These are phyloP conservation scores for Dromococcyx pavoninus DNA, from an alignment of 2,797 vertebrate genomes.

Conservation along the genomic window DNA sequence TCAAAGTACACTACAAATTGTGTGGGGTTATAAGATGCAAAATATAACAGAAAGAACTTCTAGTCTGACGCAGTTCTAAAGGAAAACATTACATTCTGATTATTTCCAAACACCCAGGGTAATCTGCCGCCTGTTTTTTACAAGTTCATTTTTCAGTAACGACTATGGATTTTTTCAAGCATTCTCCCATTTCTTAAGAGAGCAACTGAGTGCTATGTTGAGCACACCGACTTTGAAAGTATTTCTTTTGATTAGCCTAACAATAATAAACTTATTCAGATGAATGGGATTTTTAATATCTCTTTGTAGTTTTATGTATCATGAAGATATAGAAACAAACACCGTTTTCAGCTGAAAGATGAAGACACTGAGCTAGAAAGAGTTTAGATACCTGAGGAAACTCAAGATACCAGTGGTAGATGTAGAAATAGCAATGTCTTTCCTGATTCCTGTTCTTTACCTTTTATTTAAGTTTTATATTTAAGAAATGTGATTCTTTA, in stretches of 20 bases:
- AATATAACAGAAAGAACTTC: background rate
- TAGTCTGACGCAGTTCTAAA: background rate
- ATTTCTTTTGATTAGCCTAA: background rate
- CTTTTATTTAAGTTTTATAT: too few species aligned
- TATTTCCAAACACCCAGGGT: background rate
- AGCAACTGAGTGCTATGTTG: background rate
- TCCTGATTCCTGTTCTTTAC: background rate
- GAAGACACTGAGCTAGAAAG: background rate
- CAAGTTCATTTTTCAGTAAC: background rate
- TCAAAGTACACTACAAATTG: background rate
- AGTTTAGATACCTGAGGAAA: background rate
- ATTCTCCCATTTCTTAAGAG: background rate
- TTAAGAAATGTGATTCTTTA: background rate
- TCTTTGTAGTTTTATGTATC: background rate
- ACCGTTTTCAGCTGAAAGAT: background rate
- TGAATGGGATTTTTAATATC: background rate
- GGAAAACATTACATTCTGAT: background rate
- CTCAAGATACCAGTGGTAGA: background rate
- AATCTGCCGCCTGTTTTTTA: background rate
- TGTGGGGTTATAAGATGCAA: background rate
- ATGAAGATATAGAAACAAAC: background rate
- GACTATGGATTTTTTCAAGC: background rate
- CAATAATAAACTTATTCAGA: background rate
- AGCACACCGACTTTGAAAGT: background rate
- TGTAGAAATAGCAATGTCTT: background rate